Evolutionary conservation across 1,140 invertebrate genomes (phyloP), one percentile per base, ranked within the genome.

Genomic region (Venturia canescens): DNA sequence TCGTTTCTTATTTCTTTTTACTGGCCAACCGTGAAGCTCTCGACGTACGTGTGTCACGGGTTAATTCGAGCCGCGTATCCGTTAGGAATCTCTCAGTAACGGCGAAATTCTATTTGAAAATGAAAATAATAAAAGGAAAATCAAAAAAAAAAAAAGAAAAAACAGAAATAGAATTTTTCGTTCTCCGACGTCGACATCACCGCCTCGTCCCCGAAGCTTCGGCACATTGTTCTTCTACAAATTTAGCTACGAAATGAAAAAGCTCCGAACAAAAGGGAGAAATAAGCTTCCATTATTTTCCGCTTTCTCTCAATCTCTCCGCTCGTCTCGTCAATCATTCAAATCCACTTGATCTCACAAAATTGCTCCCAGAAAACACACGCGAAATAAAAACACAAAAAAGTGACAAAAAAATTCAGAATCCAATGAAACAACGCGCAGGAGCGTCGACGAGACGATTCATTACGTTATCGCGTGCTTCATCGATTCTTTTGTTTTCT

Each of bases 11-110:
- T 57, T 57, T 63, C 27, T 74, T 86, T 88, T 89, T 90, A 91
- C 89, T 91, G 90, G 89, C 89, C 90, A 91, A 91, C 87, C 86
- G 83, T 83, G 82, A 87, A 85, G 83, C 67, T 69, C 83, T 82
- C 84, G 23, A 81, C 75, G 21, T 71, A 84, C 80, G 66, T 79
- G 60, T 80, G 83, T n/a, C 53, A 57, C 18, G 53, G 53, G 53
- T 71, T 82, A 76, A 48, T 77, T 66, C 53, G 71, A 67, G 63
- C 83, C 70, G 57, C 85, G 83, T 85, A 84, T 85, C 60, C 60
- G 23, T 66, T 66, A 66, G 27, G 23, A 26, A 26, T 27, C 13
- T 66, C 23, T 29, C 81, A 57, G 16, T 21, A 23, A 80, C 50
- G n/a, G 26, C 75, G 6, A 82, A 80, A 23, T 81, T 81, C 6